phyloP scores from a whole-genome alignment of 1,140 invertebrate genomes.

The Drosophila neocordata region DNA sequence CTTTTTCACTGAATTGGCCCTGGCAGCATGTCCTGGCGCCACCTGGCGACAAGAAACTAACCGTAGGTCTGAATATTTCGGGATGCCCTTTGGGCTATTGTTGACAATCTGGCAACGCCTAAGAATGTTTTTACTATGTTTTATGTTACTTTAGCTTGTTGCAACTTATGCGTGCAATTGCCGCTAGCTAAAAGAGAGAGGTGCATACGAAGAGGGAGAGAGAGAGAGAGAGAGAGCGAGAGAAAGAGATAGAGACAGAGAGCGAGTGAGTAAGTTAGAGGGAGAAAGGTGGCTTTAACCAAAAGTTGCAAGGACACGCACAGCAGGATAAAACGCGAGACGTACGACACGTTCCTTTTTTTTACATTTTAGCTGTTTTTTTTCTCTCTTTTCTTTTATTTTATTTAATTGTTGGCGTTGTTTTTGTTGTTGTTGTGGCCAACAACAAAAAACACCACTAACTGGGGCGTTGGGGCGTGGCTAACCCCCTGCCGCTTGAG shows the following conservation, averaged over 20 bases:
- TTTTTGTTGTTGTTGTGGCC: slow-evolving; percentile 40
- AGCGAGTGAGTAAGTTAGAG: slow-evolving; percentile 20
- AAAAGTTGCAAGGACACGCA: slow-evolving; percentile 70
- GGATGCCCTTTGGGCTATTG: slow-evolving; percentile 46
- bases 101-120: slow-evolving; percentile 53
- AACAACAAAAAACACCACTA: slow-evolving; percentile 27
- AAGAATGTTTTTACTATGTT: slow-evolving; percentile 42
- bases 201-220: not conserved
- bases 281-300: slow-evolving; percentile 29
- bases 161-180: slow-evolving; percentile 68
- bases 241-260: not conserved
- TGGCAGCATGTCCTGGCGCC: slow-evolving; percentile 24
- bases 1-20: slow-evolving; percentile 8
- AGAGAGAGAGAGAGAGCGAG: slow-evolving; percentile 14
- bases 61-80: slow-evolving; percentile 45
- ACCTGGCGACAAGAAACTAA: slow-evolving; percentile 33
- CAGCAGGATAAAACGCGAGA: slow-evolving; percentile 43
- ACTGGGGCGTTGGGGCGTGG: slow-evolving; percentile 40
- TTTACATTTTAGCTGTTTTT: slow-evolving; percentile 23
- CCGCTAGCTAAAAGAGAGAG: slow-evolving; percentile 42
- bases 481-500: slow-evolving; percentile 19
- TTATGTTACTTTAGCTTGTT: slow-evolving; percentile 46
- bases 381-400: slow-evolving; percentile 47
- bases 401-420: slow-evolving; percentile 34
- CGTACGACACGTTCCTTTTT: slow-evolving; percentile 57